Percentiles rank a stretch among this genome's conserved stretches.
These are phyloP conservation scores for Sebastes schlegelii DNA, from an alignment of 2,113 vertebrate genomes.

Conservation along the genomic window DNA sequence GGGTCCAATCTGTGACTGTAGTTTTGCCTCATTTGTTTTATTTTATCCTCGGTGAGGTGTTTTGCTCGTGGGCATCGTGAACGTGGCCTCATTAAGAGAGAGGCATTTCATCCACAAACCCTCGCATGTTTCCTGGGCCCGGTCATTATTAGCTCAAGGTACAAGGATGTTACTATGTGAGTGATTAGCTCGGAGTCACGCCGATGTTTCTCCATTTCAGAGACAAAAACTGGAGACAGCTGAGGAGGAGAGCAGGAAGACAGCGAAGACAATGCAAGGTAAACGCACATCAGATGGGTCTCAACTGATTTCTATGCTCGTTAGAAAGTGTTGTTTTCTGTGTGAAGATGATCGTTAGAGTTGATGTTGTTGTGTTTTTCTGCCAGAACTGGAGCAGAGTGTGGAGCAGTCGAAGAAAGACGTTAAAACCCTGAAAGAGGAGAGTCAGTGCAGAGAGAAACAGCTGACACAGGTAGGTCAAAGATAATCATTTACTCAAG, in stretches of 20 bases:
- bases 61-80: constrained; percentile 43
- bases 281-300: constrained; percentile 15
- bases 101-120: constrained; percentile 36
- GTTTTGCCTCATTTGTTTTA: neutral
- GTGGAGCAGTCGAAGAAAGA: constrained; percentile 58
- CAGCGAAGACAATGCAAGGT: constrained; percentile 88
- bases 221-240: constrained; percentile 86
- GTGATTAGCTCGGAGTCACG: constrained; percentile 40
- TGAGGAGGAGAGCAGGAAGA: constrained; percentile 82
- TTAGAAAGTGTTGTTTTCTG: neutral
- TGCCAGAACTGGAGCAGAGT: constrained; percentile 69
- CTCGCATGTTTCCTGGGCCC: constrained; percentile 41
- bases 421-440: constrained; percentile 55
- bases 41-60: constrained; percentile 2
- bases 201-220: constrained; percentile 80
- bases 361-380: neutral
- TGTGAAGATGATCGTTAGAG: neutral
- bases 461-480: constrained; percentile 64
- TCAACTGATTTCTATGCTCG: neutral
- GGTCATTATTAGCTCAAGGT: constrained; percentile 63
- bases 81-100: constrained; percentile 49
- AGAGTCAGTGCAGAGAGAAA: constrained; percentile 55
- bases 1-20: neutral
- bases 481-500: too few species aligned
- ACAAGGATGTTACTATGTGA: constrained; percentile 56